Percentiles rank a stretch among this genome's conserved stretches.
Evolutionary conservation across 1,140 invertebrate genomes (phyloP).

Genomic region (Drosophila sp.): DNA sequence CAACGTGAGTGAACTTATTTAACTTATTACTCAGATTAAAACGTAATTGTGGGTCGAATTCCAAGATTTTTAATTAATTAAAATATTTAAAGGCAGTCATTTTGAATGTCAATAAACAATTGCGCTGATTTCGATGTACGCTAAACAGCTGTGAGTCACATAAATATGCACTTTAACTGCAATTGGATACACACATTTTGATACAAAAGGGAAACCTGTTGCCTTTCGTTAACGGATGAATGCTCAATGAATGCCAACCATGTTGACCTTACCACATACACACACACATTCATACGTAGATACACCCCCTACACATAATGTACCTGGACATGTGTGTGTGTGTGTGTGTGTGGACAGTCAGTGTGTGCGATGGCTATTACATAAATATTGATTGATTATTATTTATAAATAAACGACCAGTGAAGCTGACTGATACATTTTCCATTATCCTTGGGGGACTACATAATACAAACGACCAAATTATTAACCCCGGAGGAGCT

Average conservation of each 20-base stretch:
- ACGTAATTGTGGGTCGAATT: background rate
- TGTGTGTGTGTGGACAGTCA: background rate
- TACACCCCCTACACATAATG: background rate
- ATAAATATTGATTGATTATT: slow-evolving; percentile 57
- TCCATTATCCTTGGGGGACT: slow-evolving; percentile 40
- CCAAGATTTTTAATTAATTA: slow-evolving; percentile 35
- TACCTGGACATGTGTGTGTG: slow-evolving; percentile 3
- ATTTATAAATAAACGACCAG: slow-evolving; percentile 49
- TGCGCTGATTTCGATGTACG: slow-evolving; percentile 13
- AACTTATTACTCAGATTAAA: background rate
- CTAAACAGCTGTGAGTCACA: slow-evolving; percentile 36
- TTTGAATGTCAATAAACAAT: slow-evolving; percentile 37
- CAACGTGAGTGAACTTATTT: slow-evolving; percentile 1
- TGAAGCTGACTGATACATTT: slow-evolving; percentile 48
- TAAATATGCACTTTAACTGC: slow-evolving; percentile 9
- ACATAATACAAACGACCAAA: slow-evolving; percentile 37
- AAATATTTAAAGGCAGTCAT: slow-evolving; percentile 7
- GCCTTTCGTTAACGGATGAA: slow-evolving; percentile 29
- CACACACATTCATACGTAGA: slow-evolving; percentile 9
- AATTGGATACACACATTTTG: background rate
- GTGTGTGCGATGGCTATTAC: slow-evolving; percentile 11
- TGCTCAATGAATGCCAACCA: slow-evolving; percentile 21
- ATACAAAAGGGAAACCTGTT: slow-evolving; percentile 43
- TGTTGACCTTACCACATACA: slow-evolving; percentile 1
- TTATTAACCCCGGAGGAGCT: slow-evolving; percentile 26